A percentile compares a stretch with the other conserved stretches of the same genome.
These are phyloP conservation scores for Stictonetta naevosa DNA, from an alignment of 2,113 vertebrate species.

Conservation along the genomic window DNA sequence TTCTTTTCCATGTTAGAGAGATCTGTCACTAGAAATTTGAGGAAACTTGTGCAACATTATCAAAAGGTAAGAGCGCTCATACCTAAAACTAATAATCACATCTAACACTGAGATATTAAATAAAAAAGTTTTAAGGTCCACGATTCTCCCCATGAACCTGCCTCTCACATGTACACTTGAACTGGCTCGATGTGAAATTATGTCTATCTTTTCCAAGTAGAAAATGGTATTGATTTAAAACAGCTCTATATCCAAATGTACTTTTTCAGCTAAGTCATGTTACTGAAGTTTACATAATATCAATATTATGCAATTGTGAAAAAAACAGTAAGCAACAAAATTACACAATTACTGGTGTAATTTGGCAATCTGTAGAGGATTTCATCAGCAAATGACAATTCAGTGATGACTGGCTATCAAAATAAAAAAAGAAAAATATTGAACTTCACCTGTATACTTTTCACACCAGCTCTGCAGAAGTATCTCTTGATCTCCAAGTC, in stretches of 20 bases:
- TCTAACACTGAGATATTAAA: background rate
- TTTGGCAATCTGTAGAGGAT: background rate
- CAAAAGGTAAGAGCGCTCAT: background rate
- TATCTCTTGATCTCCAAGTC: constrained; percentile 96
- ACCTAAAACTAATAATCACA: background rate
- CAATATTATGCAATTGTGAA: background rate
- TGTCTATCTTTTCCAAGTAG: background rate
- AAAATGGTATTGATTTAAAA: background rate
- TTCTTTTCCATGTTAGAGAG: background rate
- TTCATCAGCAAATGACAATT: background rate
- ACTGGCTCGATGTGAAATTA: background rate
- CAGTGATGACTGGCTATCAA: background rate
- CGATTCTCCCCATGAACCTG: background rate
- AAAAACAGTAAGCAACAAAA: background rate
- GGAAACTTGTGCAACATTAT: background rate
- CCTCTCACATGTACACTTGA: background rate
- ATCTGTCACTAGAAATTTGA: background rate
- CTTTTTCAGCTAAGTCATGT: background rate
- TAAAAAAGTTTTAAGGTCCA: background rate
- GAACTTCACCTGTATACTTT: constrained; percentile 91
- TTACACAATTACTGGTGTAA: background rate
- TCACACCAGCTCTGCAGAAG: constrained; percentile 97
- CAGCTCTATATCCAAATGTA: background rate
- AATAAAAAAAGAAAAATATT: background rate
- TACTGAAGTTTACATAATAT: background rate